Evolutionary conservation across 2,888 invertebrate species (phyloP).

Genomic region (Yponomeuta cagnagella): DNA sequence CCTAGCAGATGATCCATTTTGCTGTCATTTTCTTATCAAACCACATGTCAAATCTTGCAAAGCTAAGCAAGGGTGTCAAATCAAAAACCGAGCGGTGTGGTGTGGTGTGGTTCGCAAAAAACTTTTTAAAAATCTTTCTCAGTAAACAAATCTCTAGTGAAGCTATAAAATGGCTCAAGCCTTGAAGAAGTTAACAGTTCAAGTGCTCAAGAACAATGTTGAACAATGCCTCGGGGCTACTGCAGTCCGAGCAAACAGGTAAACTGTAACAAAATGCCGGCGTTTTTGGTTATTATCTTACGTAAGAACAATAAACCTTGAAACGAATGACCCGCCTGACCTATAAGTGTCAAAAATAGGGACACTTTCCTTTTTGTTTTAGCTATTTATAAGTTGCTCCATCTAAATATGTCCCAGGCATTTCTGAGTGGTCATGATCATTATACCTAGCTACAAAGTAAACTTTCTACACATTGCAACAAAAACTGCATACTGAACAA

Average conservation of each 20-base stretch:
- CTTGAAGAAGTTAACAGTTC: conserved; percentile 47
- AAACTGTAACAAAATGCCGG: conserved; percentile 35
- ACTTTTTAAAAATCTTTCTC: neutral
- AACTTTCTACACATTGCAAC: too few relatives aligned
- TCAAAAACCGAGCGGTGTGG: neutral
- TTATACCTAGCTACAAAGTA: too few relatives aligned
- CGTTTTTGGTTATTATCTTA: conserved; percentile 38
- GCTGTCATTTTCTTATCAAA: too few relatives aligned
- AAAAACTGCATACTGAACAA: too few relatives aligned
- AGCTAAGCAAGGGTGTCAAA: too few relatives aligned
- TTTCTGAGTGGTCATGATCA: neutral
- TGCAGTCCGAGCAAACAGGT: conserved; percentile 44
- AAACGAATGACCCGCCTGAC: neutral
- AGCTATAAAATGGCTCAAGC: conserved; percentile 46
- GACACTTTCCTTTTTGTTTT: neutral
- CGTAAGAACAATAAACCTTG: conserved; percentile 36
- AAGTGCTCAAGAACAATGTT: conserved; percentile 51
- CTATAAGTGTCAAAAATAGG: neutral
- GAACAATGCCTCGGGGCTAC: conserved; percentile 29
- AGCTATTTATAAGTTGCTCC: neutral
- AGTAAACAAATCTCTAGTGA: neutral
- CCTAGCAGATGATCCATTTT: too few relatives aligned
- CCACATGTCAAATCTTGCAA: too few relatives aligned
- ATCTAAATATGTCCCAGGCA: neutral
- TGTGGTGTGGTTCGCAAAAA: neutral